phyloP scores from a whole-genome alignment of 2,888 invertebrate genomes.

The Cremastobaeus sp. region DNA sequence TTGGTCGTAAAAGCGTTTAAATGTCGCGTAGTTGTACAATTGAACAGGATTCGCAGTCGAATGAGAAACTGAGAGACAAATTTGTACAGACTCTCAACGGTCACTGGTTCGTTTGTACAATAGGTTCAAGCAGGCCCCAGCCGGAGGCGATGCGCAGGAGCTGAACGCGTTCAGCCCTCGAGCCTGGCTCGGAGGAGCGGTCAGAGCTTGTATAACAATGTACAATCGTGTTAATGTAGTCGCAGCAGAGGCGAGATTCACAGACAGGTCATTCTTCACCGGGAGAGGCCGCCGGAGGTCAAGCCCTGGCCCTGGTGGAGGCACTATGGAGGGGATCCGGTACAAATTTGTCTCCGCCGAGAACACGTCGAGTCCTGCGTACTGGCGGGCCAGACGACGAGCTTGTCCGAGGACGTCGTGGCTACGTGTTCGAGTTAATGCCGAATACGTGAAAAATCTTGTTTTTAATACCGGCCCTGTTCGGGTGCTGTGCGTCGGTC shows the following conservation, averaged over 20 bases:
- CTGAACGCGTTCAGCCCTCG: too few species aligned
- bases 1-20: neutral
- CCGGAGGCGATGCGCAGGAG: too few species aligned
- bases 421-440: conserved; percentile 83
- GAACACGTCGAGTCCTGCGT: conserved; percentile 32
- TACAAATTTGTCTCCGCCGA: conserved; percentile 39
- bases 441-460: conserved; percentile 92
- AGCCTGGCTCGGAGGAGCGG: too few species aligned
- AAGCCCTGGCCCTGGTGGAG: neutral
- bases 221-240: too few species aligned
- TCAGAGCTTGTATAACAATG: too few species aligned
- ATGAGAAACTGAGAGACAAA: conserved; percentile 18
- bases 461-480: conserved; percentile 88
- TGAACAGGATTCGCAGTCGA: conserved; percentile 5
- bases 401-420: conserved; percentile 45
- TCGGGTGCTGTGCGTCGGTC: conserved; percentile 81
- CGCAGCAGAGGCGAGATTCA: too few species aligned
- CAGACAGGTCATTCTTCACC: too few species aligned
- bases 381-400: conserved; percentile 23
- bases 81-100: conserved; percentile 28
- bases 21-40: neutral
- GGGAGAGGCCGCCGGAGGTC: too few species aligned
- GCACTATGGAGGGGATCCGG: neutral
- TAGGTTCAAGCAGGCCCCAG: too few species aligned
- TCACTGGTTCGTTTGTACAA: too few species aligned